Percentiles rank a stretch among this genome's conserved stretches.
These are phyloP conservation scores for Thaumetopoea pityocampa DNA, from an alignment of 1,140 invertebrate genomes.

Conservation along the genomic window DNA sequence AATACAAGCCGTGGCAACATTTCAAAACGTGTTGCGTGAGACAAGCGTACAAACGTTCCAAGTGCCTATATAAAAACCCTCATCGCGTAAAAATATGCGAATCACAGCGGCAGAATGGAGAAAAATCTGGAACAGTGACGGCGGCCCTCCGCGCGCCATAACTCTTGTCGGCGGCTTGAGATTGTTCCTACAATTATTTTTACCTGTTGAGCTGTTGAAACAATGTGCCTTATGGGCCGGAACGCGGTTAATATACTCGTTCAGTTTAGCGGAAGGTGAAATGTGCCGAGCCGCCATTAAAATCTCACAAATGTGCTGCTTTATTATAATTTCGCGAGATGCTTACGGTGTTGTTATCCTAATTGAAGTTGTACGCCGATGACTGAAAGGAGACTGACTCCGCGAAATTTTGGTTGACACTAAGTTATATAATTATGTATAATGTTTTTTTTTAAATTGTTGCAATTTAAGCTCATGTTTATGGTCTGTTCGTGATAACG, in stretches of 20 bases:
- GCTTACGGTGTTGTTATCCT: slow-evolving; percentile 4
- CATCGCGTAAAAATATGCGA: slow-evolving; percentile 14
- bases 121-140: slow-evolving; percentile 15
- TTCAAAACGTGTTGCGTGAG: too few relatives aligned
- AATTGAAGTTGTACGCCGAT: too few relatives aligned
- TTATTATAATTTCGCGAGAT: slow-evolving; percentile 14
- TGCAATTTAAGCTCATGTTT: too few relatives aligned
- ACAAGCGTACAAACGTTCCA: too few relatives aligned
- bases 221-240: slow-evolving; percentile 21
- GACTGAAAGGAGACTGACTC: too few relatives aligned
- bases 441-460: too few relatives aligned
- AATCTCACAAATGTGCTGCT: slow-evolving; percentile 10
- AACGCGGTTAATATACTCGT: slow-evolving; percentile 23
- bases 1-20: too few relatives aligned
- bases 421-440: too few relatives aligned
- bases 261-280: slow-evolving; percentile 22
- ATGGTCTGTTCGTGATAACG: too few relatives aligned
- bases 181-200: slow-evolving; percentile 23
- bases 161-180: slow-evolving; percentile 11
- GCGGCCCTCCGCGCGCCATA: slow-evolving; percentile 5
- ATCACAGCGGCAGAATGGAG: slow-evolving; percentile 8
- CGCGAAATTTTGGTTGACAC: too few relatives aligned
- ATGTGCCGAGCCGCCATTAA: slow-evolving; percentile 16
- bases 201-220: slow-evolving; percentile 29
- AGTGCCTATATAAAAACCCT: slow-evolving; percentile 14